A percentile compares a stretch with the other conserved stretches of the same genome.
Evolutionary conservation across 2,113 vertebrate species (phyloP).

Genomic region (Rhizomys pruinosus): DNA sequence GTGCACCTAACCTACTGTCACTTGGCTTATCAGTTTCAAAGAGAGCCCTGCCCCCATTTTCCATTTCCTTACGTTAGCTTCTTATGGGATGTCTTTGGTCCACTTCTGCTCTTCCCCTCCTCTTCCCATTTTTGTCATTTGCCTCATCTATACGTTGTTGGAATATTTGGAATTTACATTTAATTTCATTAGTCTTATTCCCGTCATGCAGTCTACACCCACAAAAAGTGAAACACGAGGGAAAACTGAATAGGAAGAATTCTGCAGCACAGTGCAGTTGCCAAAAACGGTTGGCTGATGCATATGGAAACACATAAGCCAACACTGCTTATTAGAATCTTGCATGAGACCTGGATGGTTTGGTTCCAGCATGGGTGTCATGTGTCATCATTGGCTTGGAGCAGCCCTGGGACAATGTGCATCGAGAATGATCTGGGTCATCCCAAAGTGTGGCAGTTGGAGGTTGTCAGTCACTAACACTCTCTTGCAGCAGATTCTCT

Average conservation of each 20-base stretch:
- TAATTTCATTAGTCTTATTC: neutral
- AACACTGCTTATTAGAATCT: neutral
- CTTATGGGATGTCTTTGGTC: too few relatives aligned
- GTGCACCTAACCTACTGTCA: neutral
- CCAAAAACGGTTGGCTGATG: neutral
- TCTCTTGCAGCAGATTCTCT: neutral
- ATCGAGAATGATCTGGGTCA: neutral
- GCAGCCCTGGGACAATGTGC: neutral
- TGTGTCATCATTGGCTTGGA: neutral
- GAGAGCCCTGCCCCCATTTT: neutral
- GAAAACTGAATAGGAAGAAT: neutral
- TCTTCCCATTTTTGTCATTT: neutral
- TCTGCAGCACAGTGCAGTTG: neutral
- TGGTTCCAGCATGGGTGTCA: neutral
- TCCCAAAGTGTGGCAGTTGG: neutral
- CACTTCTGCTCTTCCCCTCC: too few relatives aligned
- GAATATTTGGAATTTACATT: neutral
- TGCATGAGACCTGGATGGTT: neutral
- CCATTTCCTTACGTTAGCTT: neutral
- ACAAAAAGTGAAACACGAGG: neutral
- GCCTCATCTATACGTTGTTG: neutral
- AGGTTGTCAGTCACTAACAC: neutral
- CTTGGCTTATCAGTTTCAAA: neutral
- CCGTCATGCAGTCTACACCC: neutral
- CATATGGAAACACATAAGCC: neutral